Conservation (phyloP, 2,888 invertebrate species). For the Hydropsyche betteni region DNA sequence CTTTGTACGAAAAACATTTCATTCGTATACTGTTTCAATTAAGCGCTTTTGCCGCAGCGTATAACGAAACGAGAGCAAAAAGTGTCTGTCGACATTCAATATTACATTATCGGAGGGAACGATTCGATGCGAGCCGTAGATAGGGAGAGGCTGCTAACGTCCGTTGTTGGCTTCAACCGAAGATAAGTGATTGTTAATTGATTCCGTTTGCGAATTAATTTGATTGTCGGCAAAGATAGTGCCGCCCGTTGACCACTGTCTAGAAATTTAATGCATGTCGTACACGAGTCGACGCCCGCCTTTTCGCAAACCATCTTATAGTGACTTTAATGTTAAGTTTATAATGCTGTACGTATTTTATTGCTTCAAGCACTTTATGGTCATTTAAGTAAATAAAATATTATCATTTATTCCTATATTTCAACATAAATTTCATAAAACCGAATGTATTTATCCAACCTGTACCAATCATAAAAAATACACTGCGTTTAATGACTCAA, state of each 20-base stretch:
- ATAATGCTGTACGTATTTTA: too few relatives aligned
- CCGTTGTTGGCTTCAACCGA: constrained; percentile 1
- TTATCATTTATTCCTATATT: too few relatives aligned
- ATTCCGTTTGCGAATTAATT: constrained; percentile 31
- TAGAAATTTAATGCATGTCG: constrained; percentile 16
- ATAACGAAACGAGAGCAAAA: background rate
- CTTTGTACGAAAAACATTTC: constrained; percentile 1
- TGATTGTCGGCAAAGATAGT: constrained; percentile 27
- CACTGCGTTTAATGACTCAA: too few relatives aligned
- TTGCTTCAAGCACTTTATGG: too few relatives aligned
- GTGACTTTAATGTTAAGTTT: too few relatives aligned
- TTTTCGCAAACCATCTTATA: too few relatives aligned
- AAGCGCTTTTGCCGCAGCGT: constrained; percentile 1
- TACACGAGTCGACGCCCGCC: too few relatives aligned
- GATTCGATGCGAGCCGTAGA: constrained; percentile 9
- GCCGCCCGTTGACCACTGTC: background rate
- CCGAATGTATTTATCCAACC: too few relatives aligned
- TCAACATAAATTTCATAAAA: too few relatives aligned
- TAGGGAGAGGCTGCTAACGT: constrained; percentile 6
- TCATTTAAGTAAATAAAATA: too few relatives aligned
- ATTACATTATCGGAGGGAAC: constrained; percentile 22
- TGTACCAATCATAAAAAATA: too few relatives aligned
- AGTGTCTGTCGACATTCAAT: constrained; percentile 11
- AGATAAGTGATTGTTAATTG: constrained; percentile 37
- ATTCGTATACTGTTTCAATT: background rate